phyloP scores from a whole-genome alignment of 2,797 vertebrate genomes.

The Propithecus perrieri region DNA sequence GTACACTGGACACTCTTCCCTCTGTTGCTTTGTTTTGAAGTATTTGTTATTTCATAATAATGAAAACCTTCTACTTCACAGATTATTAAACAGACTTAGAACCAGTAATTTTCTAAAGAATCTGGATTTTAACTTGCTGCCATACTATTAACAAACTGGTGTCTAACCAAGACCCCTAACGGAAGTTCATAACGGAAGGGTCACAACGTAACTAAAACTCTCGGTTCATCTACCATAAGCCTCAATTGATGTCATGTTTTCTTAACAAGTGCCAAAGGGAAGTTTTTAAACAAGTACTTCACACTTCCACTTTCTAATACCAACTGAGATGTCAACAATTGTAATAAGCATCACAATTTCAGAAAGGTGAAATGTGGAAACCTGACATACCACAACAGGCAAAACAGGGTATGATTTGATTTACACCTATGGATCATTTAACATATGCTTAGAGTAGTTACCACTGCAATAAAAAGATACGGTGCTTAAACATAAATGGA shows the following conservation, averaged over 20 bases:
- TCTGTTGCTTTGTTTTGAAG: not conserved
- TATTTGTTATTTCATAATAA: not conserved
- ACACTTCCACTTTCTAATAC: not conserved
- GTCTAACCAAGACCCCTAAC: not conserved
- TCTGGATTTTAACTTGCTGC: not conserved
- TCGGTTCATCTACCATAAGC: not conserved
- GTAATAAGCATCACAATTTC: not conserved
- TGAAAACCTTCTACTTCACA: not conserved
- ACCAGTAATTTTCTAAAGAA: not conserved
- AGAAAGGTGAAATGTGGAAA: not conserved
- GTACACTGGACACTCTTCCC: not conserved
- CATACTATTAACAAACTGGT: not conserved
- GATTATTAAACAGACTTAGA: not conserved
- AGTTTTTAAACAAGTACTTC: not conserved
- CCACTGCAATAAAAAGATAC: not conserved
- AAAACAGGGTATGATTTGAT: not conserved
- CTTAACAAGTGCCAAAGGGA: not conserved
- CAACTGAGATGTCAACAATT: not conserved
- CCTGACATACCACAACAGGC: not conserved
- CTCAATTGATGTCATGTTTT: not conserved
- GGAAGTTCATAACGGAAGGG: not conserved
- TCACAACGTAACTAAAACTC: not conserved
- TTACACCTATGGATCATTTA: not conserved
- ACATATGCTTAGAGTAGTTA: not conserved
- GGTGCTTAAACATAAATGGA: not conserved